A percentile compares a stretch with the other conserved stretches of the same genome.
Conservation (phyloP, 2,113 vertebrate species). For the Motacilla tschutschensis region DNA sequence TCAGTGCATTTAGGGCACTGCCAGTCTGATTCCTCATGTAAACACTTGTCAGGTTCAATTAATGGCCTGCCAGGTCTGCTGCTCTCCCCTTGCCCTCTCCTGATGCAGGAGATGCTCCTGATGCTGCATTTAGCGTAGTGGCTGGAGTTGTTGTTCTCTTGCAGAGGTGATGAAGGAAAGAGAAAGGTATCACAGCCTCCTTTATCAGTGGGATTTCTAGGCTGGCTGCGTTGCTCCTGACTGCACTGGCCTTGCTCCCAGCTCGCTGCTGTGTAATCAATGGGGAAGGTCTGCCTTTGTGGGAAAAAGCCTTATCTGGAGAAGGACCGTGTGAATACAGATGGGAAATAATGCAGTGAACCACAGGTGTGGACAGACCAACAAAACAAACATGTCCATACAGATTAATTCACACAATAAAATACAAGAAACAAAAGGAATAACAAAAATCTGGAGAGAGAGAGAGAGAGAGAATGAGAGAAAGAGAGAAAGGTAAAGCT, state of each 20-base stretch:
- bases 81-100: background rate
- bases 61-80: background rate
- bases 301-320: background rate
- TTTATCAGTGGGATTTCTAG: background rate
- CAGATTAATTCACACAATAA: background rate
- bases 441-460: background rate
- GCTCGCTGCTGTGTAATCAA: background rate
- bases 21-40: background rate
- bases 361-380: background rate
- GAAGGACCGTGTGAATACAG: background rate
- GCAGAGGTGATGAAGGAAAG: background rate
- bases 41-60: conserved; percentile 1
- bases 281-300: background rate
- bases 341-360: background rate
- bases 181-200: background rate
- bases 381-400: background rate
- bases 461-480: no score
- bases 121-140: background rate
- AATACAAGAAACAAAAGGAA: background rate
- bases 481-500: background rate
- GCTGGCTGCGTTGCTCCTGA: background rate
- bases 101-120: background rate
- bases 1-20: background rate
- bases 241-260: background rate
- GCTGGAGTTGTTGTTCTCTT: background rate